Base-by-base conservation (phyloP, 2,888 invertebrate genomes). In the Ashinkailepas kermadecensis region DNA sequence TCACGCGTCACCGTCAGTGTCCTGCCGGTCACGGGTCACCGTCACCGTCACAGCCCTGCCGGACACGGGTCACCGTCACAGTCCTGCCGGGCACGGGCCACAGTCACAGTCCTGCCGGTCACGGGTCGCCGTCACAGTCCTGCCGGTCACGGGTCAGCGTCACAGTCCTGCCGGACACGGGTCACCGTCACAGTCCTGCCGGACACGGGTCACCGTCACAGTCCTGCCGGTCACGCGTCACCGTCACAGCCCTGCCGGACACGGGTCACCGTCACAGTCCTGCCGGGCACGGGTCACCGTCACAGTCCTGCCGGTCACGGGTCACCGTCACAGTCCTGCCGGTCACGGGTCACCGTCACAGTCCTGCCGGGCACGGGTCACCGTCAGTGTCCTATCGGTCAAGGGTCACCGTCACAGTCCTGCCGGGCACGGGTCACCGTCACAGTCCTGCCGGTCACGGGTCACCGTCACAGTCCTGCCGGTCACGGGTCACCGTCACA, bases 131-230 rank as follows among this genome's bases (percentile, higher is more conserved):
- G 62, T 18, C 62, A 62, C 8, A 62, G 62, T 62, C 62, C 13
- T 18, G 62, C 13, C 15, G 62, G 62, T 39, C 39, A 39, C 39
- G 39, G 39, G 39, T 39, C 39, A 39, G 2, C 39, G 39, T 39
- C 39, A 39, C 39, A 39, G 39, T 39, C 39, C 39, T 39, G 39
- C 39, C 39, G 39, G 39, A 1, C 39, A 39, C 39, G 39, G 39
- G 65, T 67, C 65, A n/a, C 23, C 65, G 65, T 67, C 65, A 67
- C 65, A 67, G 23, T 67, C 65, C 65, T 67, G 23, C 23, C 23
- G 65, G 65, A 8, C 18, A 13, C 9, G 1, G 21, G 21, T 11
- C 21, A 10, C 10, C 65, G 8, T 9, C 7, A 18, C 4, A n/a
- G 62, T 12, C 62, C 12, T 6, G 12, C 18, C 62, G 15, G 4